phyloP scores from a whole-genome alignment of 1,140 invertebrate species.

The Hirudo medicinalis region DNA sequence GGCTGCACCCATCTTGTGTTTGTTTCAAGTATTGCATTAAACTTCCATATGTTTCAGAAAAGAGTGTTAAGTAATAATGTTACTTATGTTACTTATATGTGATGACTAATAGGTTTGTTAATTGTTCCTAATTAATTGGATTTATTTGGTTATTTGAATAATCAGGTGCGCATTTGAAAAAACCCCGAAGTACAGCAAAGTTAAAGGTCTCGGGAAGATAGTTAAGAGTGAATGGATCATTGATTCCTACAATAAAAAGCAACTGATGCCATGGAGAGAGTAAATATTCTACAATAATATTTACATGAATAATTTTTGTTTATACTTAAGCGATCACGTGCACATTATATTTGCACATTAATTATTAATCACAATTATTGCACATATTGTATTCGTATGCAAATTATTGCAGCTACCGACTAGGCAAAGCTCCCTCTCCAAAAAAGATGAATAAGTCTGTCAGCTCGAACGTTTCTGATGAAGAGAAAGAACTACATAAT shows the following conservation, averaged over 20 bases:
- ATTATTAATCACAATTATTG: too few species aligned
- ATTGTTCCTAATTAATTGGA: not conserved
- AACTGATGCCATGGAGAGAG: constrained; percentile 56
- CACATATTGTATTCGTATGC: too few species aligned
- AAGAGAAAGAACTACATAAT: not conserved
- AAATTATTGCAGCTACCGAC: constrained; percentile 27
- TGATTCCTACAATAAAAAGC: constrained; percentile 51
- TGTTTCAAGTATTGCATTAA: constrained; percentile 29
- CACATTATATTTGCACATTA: constrained; percentile 1
- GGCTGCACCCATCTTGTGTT: constrained; percentile 70
- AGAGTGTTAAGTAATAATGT: too few species aligned
- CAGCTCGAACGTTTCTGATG: constrained; percentile 33
- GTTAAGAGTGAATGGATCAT: constrained; percentile 63
- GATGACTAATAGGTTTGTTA: too few species aligned
- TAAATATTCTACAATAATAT: constrained; percentile 26
- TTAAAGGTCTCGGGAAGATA: constrained; percentile 53
- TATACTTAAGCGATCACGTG: too few species aligned
- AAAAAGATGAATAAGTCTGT: constrained; percentile 17
- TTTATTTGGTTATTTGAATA: not conserved
- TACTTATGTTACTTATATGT: not conserved
- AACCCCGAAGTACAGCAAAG: constrained; percentile 70
- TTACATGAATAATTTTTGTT: too few species aligned
- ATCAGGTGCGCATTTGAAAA: constrained; percentile 70
- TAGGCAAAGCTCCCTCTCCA: constrained; percentile 32
- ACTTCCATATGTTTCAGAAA: too few species aligned